Evolutionary conservation across 37 sponge, comb jelly and placozoan species (phyloP), one percentile per base, ranked within the genome.

Genomic region (Halisarca cf. caerulea): DNA sequence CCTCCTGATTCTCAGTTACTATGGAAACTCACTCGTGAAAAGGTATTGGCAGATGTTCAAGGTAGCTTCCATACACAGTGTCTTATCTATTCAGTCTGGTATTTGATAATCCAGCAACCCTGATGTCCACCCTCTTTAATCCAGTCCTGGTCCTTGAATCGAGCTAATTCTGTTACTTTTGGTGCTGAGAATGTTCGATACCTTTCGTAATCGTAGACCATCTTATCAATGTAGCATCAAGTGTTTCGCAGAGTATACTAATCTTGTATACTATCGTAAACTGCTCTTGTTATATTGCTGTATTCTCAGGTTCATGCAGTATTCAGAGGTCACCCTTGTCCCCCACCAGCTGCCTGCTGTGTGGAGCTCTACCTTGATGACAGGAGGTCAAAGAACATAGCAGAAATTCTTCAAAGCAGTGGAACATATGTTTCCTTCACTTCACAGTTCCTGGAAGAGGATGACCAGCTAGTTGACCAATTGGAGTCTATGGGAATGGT

Each of bases 1-100:
- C 77, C 77, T 2, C 21, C 36, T 3, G 77, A 74, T 25, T 74
- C 44, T 40, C 77, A 74, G 45, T 74, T 74, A 44, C 44, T 74
- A 43, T 74, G 77, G 42, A 74, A 74, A 74, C 45, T 74, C n/a
- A 40, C 45, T 23, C 39, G 36, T 37, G 41, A 7, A 20, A 39
- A 39, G 44, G 45, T 47, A 47, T 47, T n/a, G n/a, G n/a, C n/a
- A n/a, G n/a, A n/a, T n/a, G n/a, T n/a, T n/a, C n/a, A n/a, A n/a
- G n/a, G n/a, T n/a, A n/a, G n/a, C n/a, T n/a, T n/a, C n/a, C n/a
- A n/a, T n/a, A n/a, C n/a, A n/a, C n/a, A n/a, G n/a, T n/a, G n/a
- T n/a, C n/a, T n/a, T n/a, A n/a, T n/a, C n/a, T n/a, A n/a, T n/a
- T 55, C 57, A 11, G 17, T 55, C 57, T 17, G 17, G 11, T 17